Base-by-base conservation (phyloP, 2,888 invertebrate genomes). In the Heliconius ismenius region DNA sequence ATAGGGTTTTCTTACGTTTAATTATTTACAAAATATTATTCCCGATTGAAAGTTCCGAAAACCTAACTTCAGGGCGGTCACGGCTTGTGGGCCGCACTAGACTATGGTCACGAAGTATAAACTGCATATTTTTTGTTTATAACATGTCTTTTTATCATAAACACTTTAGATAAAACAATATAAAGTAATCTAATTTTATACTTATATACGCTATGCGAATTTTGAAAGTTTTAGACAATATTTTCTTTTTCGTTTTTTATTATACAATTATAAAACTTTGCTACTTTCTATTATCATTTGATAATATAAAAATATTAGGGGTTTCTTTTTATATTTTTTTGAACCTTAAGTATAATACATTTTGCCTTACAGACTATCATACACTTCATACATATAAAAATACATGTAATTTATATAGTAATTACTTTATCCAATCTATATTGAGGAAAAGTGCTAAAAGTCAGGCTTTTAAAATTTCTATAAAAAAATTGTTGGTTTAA, bases 391-490 rank as follows among this genome's bases (percentile, higher is more conserved):
- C 49, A 54, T 54, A 49, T 11, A 18, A 18, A 21, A 28, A 3
- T 58, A n/a, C 54, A n/a, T 32, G 13, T n/a, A 69, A 58, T 21
- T 32, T 58, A 24, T 70, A 13, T 69, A 54, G 32, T n/a, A n/a
- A 32, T 58, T 58, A 58, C 32, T 58, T 36, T n/a, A 58, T 58
- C 58, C 54, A 70, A 39, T 67, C 39, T 67, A 43, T 70, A 36
- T 70, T 58, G 70, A 70, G 3, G 24, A n/a, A 70, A 36, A 70
- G 58, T 24, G 70, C n/a, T 70, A 70, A n/a, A 58, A 58, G 13
- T 58, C 58, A 36, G n/a, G 75, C 75, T 70, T 75, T 64, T 70
- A 64, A 75, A 49, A 64, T 70, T 70, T 75, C 63, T 70, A 75
- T 75, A 49, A 70, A 75, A 70, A 63, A 75, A 70, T 70, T 75